Percentiles rank a stretch among this genome's conserved stretches.
These are phyloP conservation scores for Stenichneumon culpator DNA, from an alignment of 2,888 invertebrate genomes.

Conservation along the genomic window DNA sequence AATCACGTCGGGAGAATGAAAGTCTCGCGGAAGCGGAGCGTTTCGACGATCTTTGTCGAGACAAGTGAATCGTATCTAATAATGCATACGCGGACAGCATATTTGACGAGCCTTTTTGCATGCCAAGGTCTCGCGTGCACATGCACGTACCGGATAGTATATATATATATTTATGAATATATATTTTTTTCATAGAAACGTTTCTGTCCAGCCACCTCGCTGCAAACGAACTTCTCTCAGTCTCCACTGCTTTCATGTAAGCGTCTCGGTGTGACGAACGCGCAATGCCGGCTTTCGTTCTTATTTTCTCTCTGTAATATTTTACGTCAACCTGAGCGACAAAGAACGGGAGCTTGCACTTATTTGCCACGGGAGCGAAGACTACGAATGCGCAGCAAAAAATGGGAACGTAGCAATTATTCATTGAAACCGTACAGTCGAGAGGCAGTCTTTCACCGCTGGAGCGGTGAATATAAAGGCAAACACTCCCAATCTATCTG, in stretches of 20 bases:
- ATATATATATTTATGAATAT: not conserved
- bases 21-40: constrained; percentile 14
- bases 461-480: not conserved
- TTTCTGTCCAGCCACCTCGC: not conserved
- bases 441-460: not conserved
- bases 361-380: not conserved
- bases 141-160: not conserved
- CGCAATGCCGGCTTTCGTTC: not conserved
- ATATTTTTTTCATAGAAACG: not conserved
- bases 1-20: not conserved
- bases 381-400: not conserved
- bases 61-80: constrained; percentile 49
- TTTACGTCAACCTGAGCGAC: not conserved
- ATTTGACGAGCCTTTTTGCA: constrained; percentile 29
- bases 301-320: constrained; percentile 1
- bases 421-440: not conserved
- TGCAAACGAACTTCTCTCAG: not conserved
- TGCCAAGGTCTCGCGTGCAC: not conserved
- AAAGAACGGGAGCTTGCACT: constrained; percentile 1
- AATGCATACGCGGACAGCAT: constrained; percentile 25
- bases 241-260: not conserved
- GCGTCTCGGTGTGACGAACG: not conserved
- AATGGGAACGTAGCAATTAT: not conserved
- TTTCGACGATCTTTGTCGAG: constrained; percentile 45
- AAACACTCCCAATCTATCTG: not conserved